phyloP scores from a whole-genome alignment of 2,797 vertebrate species.

The Ibycter americanus region DNA sequence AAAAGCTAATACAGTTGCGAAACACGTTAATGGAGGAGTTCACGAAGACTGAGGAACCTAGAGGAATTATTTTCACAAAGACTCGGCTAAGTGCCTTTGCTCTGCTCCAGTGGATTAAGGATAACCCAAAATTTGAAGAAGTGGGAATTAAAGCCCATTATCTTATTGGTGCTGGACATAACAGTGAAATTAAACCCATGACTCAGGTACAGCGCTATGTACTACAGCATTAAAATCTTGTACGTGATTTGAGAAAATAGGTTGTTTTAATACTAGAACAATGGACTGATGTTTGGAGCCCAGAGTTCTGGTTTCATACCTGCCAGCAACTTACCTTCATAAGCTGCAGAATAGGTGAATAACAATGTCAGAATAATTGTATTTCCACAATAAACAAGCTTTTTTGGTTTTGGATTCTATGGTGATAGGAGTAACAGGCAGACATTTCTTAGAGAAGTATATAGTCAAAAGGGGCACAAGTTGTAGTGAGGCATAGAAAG shows the following conservation, averaged over 20 bases:
- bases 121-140: slow-evolving; percentile 90
- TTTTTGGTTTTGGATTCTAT: background rate
- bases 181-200: slow-evolving; percentile 92
- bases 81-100: slow-evolving; percentile 90
- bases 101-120: slow-evolving; percentile 89
- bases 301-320: background rate
- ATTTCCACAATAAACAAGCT: background rate
- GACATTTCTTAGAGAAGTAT: background rate
- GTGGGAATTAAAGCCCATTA: slow-evolving; percentile 84
- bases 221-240: background rate
- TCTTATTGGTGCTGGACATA: slow-evolving; percentile 91
- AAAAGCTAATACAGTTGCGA: slow-evolving; percentile 83
- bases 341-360: background rate
- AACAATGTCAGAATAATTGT: background rate
- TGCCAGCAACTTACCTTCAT: background rate
- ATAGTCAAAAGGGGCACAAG: background rate
- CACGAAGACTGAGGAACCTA: slow-evolving; percentile 75
- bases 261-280: background rate
- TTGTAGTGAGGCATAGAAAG: background rate
- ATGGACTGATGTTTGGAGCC: background rate
- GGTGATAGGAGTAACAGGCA: background rate
- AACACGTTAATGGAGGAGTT: slow-evolving; percentile 86
- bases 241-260: background rate
- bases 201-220: slow-evolving; percentile 78
- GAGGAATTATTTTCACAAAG: slow-evolving; percentile 95